Conservation (phyloP, 53 echinoderm and acorn worm genomes). For the Paracentrotus lividus region DNA sequence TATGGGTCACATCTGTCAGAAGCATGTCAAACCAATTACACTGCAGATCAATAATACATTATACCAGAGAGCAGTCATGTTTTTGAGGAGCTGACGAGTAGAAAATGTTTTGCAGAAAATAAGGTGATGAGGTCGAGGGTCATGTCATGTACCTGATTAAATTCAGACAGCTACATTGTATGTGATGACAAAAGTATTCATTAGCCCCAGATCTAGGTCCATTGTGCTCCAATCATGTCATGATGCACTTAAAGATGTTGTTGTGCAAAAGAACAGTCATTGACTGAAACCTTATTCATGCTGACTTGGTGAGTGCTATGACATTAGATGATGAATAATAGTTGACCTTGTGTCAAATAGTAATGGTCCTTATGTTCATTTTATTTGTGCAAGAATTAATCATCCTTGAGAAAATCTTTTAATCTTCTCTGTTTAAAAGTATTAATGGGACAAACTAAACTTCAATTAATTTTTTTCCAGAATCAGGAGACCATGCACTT, state of each 20-base stretch:
- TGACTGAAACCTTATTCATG: background rate
- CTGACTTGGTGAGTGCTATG: background rate
- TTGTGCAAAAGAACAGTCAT: background rate
- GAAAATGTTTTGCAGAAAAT: background rate
- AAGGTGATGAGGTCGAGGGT: background rate
- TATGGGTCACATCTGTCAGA: constrained; percentile 21
- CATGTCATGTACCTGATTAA: background rate
- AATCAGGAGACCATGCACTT: background rate
- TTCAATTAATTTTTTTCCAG: background rate
- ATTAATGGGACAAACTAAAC: no score
- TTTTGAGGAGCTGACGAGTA: background rate
- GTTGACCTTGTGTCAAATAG: background rate
- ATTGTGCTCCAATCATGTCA: background rate
- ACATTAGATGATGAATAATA: background rate
- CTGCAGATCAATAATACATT: background rate
- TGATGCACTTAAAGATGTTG: background rate
- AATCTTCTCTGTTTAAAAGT: background rate
- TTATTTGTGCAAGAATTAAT: background rate
- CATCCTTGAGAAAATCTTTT: background rate
- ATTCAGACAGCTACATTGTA: background rate
- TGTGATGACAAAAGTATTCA: background rate
- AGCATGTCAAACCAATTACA: constrained; percentile 43
- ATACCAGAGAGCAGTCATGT: background rate
- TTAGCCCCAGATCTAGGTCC: background rate
- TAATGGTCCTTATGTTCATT: background rate